Evolutionary conservation across 2,113 vertebrate genomes (phyloP), one percentile per base, ranked within the genome.

Genomic region (Pionites leucogaster): DNA sequence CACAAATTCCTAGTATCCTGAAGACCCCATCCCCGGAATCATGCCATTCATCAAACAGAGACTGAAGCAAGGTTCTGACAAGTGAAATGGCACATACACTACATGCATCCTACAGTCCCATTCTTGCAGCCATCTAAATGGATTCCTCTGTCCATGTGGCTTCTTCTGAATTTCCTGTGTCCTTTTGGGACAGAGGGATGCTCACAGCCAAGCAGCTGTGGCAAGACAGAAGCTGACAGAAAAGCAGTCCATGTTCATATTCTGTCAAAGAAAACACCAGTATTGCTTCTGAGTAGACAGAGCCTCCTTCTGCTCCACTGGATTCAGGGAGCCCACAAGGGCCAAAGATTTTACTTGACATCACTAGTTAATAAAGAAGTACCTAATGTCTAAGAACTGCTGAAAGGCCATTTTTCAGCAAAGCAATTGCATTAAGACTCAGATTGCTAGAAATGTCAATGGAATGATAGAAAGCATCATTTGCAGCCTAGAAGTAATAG

Each of bases 341-440:
- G 55, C 50, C 39, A 23, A 55, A 68, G 72, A 79, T 93, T 60
- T 81, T 23, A 69, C 47, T 84, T 93, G 90, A 75, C 63, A 91
- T 77, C 53, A 42, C 41, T 14, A 88, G 46, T 92, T 96, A 93
- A 95, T 92, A 88, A 90, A 75, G 47, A 82, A 96, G 55, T 69
- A 84, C 55, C 47, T 96, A 60, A 86, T 42, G 41, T 49, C 95
- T 62, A 65, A 72, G 69, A 76, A 71, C 57, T 53, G 80, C 88
- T 84, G 90, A 92, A 88, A 93, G 77, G 78, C 29, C 62, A 52
- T 95, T 94, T 94, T 52, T 87, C 85, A 94, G 79, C 3, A 6
- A 95, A 92, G 69, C 82, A 92, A 86, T 79, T 93, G 69, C 33
- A 88, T 88, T 94, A 92, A 92, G 90, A 94, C 64, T 90, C 74